These are phyloP conservation scores for Xiphias gladius DNA, from an alignment of 2,113 vertebrate species.

Conservation along the genomic window DNA sequence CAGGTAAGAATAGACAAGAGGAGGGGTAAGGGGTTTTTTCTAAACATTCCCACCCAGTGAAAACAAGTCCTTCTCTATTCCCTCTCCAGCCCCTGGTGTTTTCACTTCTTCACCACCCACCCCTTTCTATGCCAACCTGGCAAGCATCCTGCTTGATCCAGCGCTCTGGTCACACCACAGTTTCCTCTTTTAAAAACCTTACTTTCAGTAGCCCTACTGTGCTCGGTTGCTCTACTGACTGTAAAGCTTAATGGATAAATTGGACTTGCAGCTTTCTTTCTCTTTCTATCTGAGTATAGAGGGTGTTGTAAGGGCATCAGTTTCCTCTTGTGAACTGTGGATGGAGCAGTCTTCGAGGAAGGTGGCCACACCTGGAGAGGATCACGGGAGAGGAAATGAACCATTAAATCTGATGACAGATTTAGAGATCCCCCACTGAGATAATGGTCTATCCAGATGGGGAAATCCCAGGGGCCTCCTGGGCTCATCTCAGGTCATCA, in stretches of 20 bases:
- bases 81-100: slow-evolving; percentile 1
- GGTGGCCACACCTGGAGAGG: slow-evolving; percentile 71
- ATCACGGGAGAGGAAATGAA: slow-evolving; percentile 60
- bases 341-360: slow-evolving; percentile 58
- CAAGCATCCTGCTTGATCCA: slow-evolving; percentile 21
- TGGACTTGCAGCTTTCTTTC: background rate
- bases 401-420: slow-evolving; percentile 64
- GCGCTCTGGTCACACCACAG: background rate
- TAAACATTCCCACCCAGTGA: slow-evolving; percentile 56
- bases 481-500: slow-evolving; percentile 30
- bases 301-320: slow-evolving; percentile 36
- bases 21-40: slow-evolving; percentile 46
- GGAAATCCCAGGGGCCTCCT: slow-evolving; percentile 49
- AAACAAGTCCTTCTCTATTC: slow-evolving; percentile 33
- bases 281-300: background rate
- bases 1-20: slow-evolving; percentile 49
- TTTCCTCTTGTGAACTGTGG: slow-evolving; percentile 70
- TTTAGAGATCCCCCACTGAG: slow-evolving; percentile 52
- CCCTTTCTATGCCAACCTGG: slow-evolving; percentile 1
- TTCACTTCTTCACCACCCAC: slow-evolving; percentile 24
- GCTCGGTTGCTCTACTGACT: background rate
- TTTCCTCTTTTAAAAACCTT: slow-evolving; percentile 26
- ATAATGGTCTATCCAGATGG: slow-evolving; percentile 28
- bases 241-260: slow-evolving; percentile 1
- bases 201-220: background rate